Evolutionary conservation across 1,140 invertebrate genomes (phyloP).

Genomic region (Lucilia cuprina): DNA sequence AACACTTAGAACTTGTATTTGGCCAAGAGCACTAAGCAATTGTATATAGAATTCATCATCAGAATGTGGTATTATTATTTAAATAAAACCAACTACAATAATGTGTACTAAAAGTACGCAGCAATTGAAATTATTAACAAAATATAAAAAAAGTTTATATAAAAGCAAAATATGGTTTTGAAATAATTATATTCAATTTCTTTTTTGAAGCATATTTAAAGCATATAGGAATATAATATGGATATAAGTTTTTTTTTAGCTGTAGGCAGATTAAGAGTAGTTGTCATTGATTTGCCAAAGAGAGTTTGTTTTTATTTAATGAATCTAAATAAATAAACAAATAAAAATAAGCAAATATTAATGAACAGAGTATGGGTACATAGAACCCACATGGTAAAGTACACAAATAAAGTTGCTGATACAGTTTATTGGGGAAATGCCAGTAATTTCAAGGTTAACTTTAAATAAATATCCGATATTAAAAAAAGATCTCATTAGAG

Average conservation of each 20-base stretch:
- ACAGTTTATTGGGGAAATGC: background rate
- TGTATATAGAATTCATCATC: background rate
- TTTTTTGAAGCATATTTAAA: no score
- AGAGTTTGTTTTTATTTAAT: slow-evolving; percentile 35
- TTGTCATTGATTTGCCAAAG: slow-evolving; percentile 33
- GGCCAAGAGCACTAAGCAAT: background rate
- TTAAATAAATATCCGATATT: no score
- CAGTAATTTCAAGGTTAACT: background rate
- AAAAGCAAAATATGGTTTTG: background rate
- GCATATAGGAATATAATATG: background rate
- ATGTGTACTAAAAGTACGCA: background rate
- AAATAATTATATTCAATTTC: background rate
- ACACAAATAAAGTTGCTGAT: background rate
- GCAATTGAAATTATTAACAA: background rate
- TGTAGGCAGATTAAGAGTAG: slow-evolving; percentile 25
- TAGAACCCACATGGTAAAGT: background rate
- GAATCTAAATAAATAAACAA: slow-evolving; percentile 11
- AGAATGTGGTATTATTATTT: background rate
- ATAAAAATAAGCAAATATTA: background rate
- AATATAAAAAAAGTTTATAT: background rate
- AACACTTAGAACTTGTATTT: background rate
- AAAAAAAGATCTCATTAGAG: no score
- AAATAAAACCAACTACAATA: background rate
- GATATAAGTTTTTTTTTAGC: background rate
- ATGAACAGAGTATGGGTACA: background rate